Evolutionary conservation across 2,888 invertebrate species (phyloP).

Genomic region (Melanargia galathea): DNA sequence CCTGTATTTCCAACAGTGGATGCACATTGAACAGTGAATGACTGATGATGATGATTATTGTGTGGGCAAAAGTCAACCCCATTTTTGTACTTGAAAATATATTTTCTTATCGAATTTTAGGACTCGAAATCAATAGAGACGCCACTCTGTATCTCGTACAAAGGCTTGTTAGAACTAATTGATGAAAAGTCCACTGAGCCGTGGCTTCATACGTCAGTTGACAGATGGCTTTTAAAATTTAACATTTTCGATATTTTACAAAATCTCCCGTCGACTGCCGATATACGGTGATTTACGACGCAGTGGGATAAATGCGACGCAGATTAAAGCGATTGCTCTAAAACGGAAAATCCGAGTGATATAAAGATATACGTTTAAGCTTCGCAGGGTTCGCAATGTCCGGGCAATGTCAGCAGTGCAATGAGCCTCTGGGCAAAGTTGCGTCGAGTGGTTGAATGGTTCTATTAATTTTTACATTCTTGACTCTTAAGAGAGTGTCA

Average conservation of each 20-base stretch:
- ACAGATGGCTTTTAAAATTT: slow-evolving; percentile 39
- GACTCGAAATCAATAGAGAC: slow-evolving; percentile 4
- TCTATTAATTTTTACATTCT: no score
- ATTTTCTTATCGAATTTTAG: slow-evolving; percentile 3
- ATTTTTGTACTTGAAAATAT: no score
- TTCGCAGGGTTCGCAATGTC: background rate
- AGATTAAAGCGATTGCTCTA: slow-evolving; percentile 23
- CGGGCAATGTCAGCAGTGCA: no score
- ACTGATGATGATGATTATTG: no score
- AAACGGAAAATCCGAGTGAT: slow-evolving; percentile 15
- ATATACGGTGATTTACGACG: slow-evolving; percentile 34
- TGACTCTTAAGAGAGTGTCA: no score
- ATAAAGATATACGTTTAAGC: background rate
- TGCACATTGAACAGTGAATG: no score
- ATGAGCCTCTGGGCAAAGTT: no score
- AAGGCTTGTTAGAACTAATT: slow-evolving; percentile 27
- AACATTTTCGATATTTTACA: slow-evolving; percentile 39
- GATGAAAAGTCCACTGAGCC: slow-evolving; percentile 27
- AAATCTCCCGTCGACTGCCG: slow-evolving; percentile 27
- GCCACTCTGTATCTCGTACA: background rate
- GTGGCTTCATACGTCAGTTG: slow-evolving; percentile 34
- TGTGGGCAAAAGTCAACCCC: no score
- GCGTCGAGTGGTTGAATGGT: no score
- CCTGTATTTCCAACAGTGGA: no score
- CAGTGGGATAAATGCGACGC: slow-evolving; percentile 22